Percentiles rank a stretch among this genome's conserved stretches.
phyloP scores from a whole-genome alignment of 2,113 vertebrate genomes.

The Onychorhynchus coronatus region DNA sequence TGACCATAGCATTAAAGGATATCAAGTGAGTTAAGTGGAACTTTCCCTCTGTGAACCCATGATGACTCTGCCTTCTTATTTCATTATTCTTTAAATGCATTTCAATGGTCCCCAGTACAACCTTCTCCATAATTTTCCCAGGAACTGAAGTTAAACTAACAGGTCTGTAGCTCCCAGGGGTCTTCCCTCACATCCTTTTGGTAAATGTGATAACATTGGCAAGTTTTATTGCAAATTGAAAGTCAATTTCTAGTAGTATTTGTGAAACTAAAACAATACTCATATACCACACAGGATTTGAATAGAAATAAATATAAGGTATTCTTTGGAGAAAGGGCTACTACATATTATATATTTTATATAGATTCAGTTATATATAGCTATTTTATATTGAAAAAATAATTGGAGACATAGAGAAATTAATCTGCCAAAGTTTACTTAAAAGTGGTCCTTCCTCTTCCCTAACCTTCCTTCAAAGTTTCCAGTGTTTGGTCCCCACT shows the following conservation, averaged over 20 bases:
- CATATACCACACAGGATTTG: background rate
- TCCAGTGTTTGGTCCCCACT: background rate
- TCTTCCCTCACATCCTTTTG: background rate
- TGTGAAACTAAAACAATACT: background rate
- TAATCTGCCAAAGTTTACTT: background rate
- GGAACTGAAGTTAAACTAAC: background rate
- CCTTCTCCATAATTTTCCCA: background rate
- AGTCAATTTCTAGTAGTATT: background rate
- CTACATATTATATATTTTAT: background rate
- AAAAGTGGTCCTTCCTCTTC: background rate
- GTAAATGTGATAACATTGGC: background rate
- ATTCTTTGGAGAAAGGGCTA: background rate
- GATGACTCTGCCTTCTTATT: background rate
- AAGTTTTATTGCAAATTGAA: background rate
- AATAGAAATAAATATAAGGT: background rate
- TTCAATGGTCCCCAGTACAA: background rate
- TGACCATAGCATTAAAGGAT: background rate
- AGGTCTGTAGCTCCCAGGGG: background rate
- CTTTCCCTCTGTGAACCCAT: background rate
- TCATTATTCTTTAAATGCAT: background rate
- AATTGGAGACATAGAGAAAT: background rate
- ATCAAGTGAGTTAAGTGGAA: background rate
- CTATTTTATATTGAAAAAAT: background rate
- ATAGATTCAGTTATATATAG: background rate
- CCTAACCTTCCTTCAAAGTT: background rate